Conservation (phyloP, 2,888 invertebrate genomes). For the Thereva nobilitata region DNA sequence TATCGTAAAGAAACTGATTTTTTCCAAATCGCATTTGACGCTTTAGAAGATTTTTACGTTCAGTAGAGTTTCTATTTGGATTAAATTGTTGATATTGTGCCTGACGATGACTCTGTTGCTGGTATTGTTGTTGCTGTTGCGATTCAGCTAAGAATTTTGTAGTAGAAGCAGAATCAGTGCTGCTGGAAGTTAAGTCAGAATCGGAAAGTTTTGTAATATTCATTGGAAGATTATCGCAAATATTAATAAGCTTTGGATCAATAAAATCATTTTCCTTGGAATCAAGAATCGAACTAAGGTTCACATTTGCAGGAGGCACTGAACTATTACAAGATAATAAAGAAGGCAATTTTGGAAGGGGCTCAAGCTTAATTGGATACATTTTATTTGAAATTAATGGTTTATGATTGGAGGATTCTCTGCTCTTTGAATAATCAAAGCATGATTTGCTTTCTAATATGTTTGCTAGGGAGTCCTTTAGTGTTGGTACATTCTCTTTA, state of each 20-base stretch:
- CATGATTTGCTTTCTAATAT: slow-evolving; percentile 24
- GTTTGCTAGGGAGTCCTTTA: slow-evolving; percentile 33
- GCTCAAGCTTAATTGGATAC: slow-evolving; percentile 41
- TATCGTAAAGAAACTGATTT: slow-evolving; percentile 58
- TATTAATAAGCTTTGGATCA: slow-evolving; percentile 69
- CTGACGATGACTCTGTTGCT: slow-evolving; percentile 32
- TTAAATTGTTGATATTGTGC: slow-evolving; percentile 18
- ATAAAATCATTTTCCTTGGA: slow-evolving; percentile 55
- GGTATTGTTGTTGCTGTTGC: slow-evolving; percentile 5
- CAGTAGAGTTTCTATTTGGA: slow-evolving; percentile 43
- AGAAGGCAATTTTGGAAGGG: slow-evolving; percentile 32
- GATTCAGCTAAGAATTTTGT: slow-evolving; percentile 22
- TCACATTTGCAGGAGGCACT: neutral
- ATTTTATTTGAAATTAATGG: slow-evolving; percentile 36
- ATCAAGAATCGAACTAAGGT: slow-evolving; percentile 26
- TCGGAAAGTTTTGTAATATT: slow-evolving; percentile 60
- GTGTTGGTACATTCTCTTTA: slow-evolving; percentile 31
- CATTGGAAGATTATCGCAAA: slow-evolving; percentile 71
- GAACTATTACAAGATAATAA: neutral
- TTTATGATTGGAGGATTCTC: slow-evolving; percentile 7
- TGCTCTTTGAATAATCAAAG: slow-evolving; percentile 5
- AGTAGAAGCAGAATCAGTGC: slow-evolving; percentile 48
- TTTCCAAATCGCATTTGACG: slow-evolving; percentile 57
- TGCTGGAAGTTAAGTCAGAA: slow-evolving; percentile 37
- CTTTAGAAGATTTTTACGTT: slow-evolving; percentile 51